Conservation (phyloP, 37 sponge, comb jelly and placozoan genomes). For the Cladorhizidae sp. region DNA sequence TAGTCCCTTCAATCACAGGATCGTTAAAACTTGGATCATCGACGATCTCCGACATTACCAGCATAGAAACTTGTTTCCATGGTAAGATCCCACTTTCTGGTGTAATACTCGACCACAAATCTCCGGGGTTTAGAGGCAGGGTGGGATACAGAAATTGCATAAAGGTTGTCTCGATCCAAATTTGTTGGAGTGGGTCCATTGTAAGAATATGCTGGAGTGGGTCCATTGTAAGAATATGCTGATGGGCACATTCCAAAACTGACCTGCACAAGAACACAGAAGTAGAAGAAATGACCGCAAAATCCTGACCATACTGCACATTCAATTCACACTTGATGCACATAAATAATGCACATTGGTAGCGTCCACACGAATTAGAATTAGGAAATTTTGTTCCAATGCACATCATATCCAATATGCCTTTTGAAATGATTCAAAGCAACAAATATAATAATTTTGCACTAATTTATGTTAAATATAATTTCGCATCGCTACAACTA, state of each 20-base stretch:
- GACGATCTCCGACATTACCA: conserved; percentile 21
- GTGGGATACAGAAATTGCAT: not conserved
- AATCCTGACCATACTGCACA: no score
- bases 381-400: no score
- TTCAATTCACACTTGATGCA: no score
- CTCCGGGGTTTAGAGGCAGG: not conserved
- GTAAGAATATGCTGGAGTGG: not conserved
- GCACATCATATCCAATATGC: no score
- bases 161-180: conserved; percentile 14
- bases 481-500: no score
- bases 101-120: conserved; percentile 7
- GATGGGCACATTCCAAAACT: conserved; percentile 42
- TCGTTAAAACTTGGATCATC: conserved; percentile 36
- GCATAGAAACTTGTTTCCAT: conserved; percentile 17
- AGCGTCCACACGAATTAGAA: no score
- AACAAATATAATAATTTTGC: no score
- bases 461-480: no score
- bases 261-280: conserved; percentile 13
- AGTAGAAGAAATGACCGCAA: no score
- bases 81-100: conserved; percentile 11
- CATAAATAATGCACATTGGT: no score
- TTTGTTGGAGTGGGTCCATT: not conserved
- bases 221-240: no score
- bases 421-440: no score
- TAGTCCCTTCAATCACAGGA: conserved; percentile 69